A percentile compares a stretch with the other conserved stretches of the same genome.
phyloP scores from a whole-genome alignment of 2,113 vertebrate genomes.

The Datnioides undecimradiatus region DNA sequence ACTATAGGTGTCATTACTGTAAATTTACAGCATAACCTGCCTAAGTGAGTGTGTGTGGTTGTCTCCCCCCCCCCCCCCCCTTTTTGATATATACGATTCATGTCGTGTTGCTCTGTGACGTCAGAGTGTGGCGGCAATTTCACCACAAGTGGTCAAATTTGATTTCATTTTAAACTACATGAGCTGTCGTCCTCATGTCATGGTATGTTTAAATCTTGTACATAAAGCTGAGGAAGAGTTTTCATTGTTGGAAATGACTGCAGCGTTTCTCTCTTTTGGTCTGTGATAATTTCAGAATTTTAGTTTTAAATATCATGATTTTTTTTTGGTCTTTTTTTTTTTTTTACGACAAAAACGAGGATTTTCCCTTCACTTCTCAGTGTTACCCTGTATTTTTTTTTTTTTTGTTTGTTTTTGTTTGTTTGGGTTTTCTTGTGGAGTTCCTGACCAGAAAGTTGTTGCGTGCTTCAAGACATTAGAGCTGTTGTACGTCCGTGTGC shows the following conservation, averaged over 20 bases:
- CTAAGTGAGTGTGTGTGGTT: constrained; percentile 81
- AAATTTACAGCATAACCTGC: constrained; percentile 87
- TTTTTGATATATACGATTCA: constrained; percentile 75
- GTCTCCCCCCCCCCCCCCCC: constrained; percentile 31
- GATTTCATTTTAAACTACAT: constrained; percentile 72
- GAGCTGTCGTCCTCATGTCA: constrained; percentile 71
- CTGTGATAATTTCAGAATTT: constrained; percentile 64
- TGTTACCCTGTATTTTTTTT: constrained; percentile 56
- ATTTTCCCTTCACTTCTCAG: constrained; percentile 62
- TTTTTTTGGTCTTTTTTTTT: constrained; percentile 52
- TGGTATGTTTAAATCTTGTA: constrained; percentile 84
- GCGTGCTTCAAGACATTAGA: constrained; percentile 30
- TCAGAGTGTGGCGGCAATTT: constrained; percentile 67
- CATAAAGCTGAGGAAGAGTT: constrained; percentile 80
- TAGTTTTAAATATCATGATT: constrained; percentile 75
- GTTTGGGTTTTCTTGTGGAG: no score
- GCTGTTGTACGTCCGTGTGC: constrained; percentile 33
- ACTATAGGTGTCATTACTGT: constrained; percentile 84
- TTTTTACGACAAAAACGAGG: constrained; percentile 10
- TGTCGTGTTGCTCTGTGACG: constrained; percentile 74
- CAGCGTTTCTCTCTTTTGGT: constrained; percentile 38
- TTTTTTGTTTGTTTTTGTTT: constrained; percentile 17
- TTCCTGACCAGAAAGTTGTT: constrained; percentile 29
- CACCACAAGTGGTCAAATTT: constrained; percentile 70
- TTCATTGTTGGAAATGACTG: constrained; percentile 66